These are phyloP conservation scores for Pyralis farinalis DNA, from an alignment of 2,888 invertebrate genomes.

Conservation along the genomic window DNA sequence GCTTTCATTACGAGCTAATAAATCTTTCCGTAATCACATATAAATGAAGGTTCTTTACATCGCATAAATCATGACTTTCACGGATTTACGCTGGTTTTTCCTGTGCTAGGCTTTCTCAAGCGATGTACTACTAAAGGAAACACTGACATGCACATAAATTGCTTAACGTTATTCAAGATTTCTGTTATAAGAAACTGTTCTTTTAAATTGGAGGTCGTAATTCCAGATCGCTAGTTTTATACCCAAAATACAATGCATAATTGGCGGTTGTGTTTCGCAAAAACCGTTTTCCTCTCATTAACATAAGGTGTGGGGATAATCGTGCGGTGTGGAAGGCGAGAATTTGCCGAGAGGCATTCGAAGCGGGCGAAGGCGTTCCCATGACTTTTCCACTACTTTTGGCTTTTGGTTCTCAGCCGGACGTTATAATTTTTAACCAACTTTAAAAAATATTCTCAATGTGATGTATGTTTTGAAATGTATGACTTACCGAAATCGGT, in stretches of 20 bases:
- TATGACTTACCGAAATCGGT: too few relatives aligned
- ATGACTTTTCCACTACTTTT: slow-evolving; percentile 41
- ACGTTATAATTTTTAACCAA: too few relatives aligned
- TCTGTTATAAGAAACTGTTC: too few relatives aligned
- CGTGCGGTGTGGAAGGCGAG: slow-evolving; percentile 48
- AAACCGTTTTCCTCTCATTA: slow-evolving; percentile 53
- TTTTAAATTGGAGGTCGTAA: too few relatives aligned
- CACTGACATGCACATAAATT: too few relatives aligned
- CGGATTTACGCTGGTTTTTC: neutral
- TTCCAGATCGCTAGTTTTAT: slow-evolving; percentile 2
- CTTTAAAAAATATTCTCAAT: too few relatives aligned
- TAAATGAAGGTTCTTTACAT: neutral
- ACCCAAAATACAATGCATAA: slow-evolving; percentile 5
- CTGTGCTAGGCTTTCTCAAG: neutral
- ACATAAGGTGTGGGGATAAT: slow-evolving; percentile 41
- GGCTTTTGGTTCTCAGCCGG: slow-evolving; percentile 21
- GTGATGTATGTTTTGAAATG: too few relatives aligned
- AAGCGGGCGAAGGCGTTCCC: slow-evolving; percentile 46
- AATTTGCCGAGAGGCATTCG: slow-evolving; percentile 53
- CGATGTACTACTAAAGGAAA: neutral
- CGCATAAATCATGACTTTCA: neutral
- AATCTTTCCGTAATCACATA: slow-evolving; percentile 1
- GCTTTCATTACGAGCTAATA: neutral
- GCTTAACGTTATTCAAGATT: too few relatives aligned
- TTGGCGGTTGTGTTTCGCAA: slow-evolving; percentile 25